Conservation (phyloP, 64 coral and sea anemone species). For the Platygyra sinensis region DNA sequence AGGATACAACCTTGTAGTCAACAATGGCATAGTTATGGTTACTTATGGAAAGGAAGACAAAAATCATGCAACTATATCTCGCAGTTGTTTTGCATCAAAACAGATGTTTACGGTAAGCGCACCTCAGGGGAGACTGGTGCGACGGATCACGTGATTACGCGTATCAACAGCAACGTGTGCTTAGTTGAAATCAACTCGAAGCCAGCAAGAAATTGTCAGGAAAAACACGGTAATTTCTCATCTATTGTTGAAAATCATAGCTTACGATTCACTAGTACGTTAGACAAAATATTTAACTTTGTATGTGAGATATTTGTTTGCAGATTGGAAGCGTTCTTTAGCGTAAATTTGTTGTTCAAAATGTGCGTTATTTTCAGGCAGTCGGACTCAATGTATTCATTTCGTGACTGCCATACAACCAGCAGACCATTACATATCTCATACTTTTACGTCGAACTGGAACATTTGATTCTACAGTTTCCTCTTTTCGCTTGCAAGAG, state of each 20-base stretch:
- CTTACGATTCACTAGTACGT: not conserved
- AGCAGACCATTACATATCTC: not conserved
- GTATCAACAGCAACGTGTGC: slow-evolving; percentile 31
- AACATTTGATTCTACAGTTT: not conserved
- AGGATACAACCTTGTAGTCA: too few species aligned
- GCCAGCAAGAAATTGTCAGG: not conserved
- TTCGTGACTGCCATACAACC: not conserved
- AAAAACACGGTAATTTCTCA: slow-evolving; percentile 26
- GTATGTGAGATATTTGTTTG: not conserved
- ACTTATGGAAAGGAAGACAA: not conserved
- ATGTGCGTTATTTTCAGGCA: slow-evolving; percentile 9
- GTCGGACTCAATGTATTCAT: slow-evolving; percentile 2
- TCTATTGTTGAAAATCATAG: not conserved
- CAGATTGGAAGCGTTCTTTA: not conserved
- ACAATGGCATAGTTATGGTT: not conserved
- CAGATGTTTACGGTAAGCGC: not conserved
- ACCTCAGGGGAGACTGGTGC: slow-evolving; percentile 22
- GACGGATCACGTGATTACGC: slow-evolving; percentile 1
- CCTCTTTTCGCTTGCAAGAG: not conserved
- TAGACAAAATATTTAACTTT: slow-evolving; percentile 16
- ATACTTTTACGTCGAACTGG: not conserved
- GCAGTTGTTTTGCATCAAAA: not conserved
- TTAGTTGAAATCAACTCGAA: slow-evolving; percentile 23
- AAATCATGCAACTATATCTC: not conserved
- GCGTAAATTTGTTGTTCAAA: slow-evolving; percentile 12